phyloP scores from a whole-genome alignment of 2,888 invertebrate genomes.

The Ceriagrion tenellum region DNA sequence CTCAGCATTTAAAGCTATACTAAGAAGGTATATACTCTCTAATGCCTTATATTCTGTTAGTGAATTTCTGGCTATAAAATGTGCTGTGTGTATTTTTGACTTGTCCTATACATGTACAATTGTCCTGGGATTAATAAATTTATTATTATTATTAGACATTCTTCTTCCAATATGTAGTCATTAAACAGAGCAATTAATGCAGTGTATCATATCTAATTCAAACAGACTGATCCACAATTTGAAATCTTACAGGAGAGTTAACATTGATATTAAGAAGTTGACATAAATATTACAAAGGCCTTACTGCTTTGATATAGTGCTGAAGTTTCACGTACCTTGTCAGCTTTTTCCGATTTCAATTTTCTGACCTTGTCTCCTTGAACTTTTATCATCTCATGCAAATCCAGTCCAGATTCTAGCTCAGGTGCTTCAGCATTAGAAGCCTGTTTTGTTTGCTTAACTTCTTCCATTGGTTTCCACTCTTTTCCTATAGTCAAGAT shows the following conservation, averaged over 20 bases:
- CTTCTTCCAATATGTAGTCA: too few relatives aligned
- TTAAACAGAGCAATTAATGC: too few relatives aligned
- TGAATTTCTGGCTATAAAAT: too few relatives aligned
- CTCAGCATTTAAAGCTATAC: too few relatives aligned
- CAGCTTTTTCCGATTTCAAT: conserved; percentile 81
- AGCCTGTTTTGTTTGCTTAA: conserved; percentile 40
- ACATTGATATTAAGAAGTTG: background rate
- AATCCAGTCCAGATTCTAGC: conserved; percentile 74
- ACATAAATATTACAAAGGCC: too few relatives aligned
- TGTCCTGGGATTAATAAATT: too few relatives aligned
- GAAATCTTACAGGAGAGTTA: background rate
- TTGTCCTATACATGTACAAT: too few relatives aligned
- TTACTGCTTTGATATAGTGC: background rate
- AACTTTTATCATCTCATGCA: conserved; percentile 79
- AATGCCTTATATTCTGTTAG: too few relatives aligned
- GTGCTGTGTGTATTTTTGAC: too few relatives aligned
- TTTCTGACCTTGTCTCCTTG: conserved; percentile 83
- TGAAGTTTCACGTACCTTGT: conserved; percentile 77
- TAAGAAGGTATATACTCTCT: too few relatives aligned
- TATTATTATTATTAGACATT: too few relatives aligned
- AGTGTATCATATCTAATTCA: too few relatives aligned
- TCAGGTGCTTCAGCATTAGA: conserved; percentile 64
- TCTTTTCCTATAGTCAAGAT: conserved; percentile 83
- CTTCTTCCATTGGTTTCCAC: conserved; percentile 79
- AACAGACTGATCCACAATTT: background rate